Evolutionary conservation across 2,888 invertebrate genomes (phyloP).

Genomic region (Gastracanthus pulcherrimus): DNA sequence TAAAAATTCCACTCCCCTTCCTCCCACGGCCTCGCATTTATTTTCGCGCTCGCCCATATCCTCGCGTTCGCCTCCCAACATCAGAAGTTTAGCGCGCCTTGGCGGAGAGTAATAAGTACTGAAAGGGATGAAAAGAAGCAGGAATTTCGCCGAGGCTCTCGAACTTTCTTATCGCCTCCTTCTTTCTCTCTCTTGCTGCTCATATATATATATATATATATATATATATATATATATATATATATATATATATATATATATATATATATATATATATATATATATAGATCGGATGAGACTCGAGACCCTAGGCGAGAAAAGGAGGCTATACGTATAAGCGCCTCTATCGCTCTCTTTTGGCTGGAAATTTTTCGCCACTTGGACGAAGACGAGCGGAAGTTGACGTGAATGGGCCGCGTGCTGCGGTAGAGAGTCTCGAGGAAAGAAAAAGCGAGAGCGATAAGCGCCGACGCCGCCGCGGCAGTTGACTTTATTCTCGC

Average conservation of each 20-base stretch:
- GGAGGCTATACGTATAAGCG: constrained; percentile 9
- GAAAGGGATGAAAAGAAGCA: constrained; percentile 56
- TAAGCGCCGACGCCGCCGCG: constrained; percentile 3
- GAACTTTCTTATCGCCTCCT: constrained; percentile 55
- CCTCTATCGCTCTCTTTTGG: not conserved
- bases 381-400: constrained; percentile 45
- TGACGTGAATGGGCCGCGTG: constrained; percentile 52
- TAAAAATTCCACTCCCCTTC: constrained; percentile 47
- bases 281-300: not conserved
- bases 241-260: too few relatives aligned
- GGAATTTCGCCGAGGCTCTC: constrained; percentile 49
- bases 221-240: too few relatives aligned
- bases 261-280: too few relatives aligned
- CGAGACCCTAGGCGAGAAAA: constrained; percentile 18
- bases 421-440: constrained; percentile 43
- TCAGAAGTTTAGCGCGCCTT: constrained; percentile 43
- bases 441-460: constrained; percentile 32
- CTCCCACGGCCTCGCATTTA: constrained; percentile 22
- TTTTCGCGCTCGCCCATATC: not conserved
- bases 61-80: not conserved
- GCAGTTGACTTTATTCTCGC: constrained; percentile 41
- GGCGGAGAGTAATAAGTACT: constrained; percentile 53
- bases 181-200: not conserved
- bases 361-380: constrained; percentile 46
- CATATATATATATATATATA: too few relatives aligned